A percentile compares a stretch with the other conserved stretches of the same genome.
These are phyloP conservation scores for Melanocharis versteri DNA, from an alignment of 2,113 vertebrate genomes.

Conservation along the genomic window DNA sequence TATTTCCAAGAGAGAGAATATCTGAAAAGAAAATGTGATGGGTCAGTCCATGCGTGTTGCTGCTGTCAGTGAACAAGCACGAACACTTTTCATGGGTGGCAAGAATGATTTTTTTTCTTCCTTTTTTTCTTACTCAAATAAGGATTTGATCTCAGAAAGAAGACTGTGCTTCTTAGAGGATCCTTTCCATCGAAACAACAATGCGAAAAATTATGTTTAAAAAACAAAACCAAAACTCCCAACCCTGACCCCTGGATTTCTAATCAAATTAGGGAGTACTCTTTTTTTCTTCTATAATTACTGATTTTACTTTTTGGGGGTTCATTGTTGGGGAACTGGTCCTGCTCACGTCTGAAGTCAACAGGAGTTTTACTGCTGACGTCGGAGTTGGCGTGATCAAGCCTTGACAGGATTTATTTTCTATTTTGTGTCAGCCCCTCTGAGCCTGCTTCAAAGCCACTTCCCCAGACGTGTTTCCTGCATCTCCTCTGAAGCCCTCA, in stretches of 20 bases:
- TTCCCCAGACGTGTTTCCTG: neutral
- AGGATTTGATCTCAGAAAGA: neutral
- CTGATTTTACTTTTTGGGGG: neutral
- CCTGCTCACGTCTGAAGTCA: neutral
- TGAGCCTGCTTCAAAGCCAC: conserved; percentile 2
- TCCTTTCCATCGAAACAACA: neutral
- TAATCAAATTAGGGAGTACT: neutral
- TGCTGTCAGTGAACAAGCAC: neutral
- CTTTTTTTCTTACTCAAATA: neutral
- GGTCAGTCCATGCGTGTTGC: neutral
- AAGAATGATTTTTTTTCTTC: neutral
- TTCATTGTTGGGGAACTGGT: neutral
- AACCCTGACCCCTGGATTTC: neutral
- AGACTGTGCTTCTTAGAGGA: neutral
- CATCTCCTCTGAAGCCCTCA: neutral
- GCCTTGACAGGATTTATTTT: neutral
- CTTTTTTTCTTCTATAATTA: neutral
- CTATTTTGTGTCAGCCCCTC: neutral
- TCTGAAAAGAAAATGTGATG: neutral
- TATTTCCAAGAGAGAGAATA: neutral
- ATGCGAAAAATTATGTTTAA: neutral
- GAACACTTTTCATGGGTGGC: neutral
- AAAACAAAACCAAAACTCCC: neutral
- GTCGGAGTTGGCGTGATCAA: neutral
- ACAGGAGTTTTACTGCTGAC: neutral